phyloP scores from a whole-genome alignment of 2,797 vertebrate genomes.

The Chaenodraco wilsoni region DNA sequence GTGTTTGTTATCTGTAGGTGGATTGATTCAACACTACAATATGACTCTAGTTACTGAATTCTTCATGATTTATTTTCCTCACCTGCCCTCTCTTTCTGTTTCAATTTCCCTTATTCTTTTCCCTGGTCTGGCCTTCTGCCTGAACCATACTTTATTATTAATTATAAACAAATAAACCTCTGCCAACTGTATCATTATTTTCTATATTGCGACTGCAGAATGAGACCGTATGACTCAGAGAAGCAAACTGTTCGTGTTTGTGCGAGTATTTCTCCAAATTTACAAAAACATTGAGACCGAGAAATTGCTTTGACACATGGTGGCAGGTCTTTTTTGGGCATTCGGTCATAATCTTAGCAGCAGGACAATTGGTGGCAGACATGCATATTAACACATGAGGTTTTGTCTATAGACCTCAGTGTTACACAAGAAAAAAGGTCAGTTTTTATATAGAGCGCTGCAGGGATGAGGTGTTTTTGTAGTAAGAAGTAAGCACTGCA shows the following conservation, averaged over 20 bases:
- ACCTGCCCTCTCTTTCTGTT: neutral
- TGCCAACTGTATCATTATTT: constrained; percentile 32
- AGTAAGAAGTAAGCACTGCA: too few relatives aligned
- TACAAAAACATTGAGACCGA: constrained; percentile 7
- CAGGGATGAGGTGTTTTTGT: too few relatives aligned
- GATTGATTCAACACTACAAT: neutral
- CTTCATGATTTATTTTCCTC: neutral
- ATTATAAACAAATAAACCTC: constrained; percentile 22
- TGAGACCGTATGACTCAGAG: constrained; percentile 6
- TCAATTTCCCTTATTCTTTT: neutral
- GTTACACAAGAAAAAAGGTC: neutral
- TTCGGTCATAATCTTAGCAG: neutral
- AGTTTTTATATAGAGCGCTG: too few relatives aligned
- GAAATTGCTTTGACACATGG: constrained; percentile 32
- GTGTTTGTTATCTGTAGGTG: neutral
- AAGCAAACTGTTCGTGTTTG: constrained; percentile 25
- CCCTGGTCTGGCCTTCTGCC: neutral
- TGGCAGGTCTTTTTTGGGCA: neutral
- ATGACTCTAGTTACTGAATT: neutral
- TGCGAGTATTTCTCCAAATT: constrained; percentile 22
- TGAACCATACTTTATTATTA: constrained; percentile 17
- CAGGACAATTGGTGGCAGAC: neutral
- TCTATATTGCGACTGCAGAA: constrained; percentile 11
- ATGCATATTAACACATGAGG: neutral
- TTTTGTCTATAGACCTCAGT: neutral